These are phyloP conservation scores for Thalassarche chlororhynchos DNA, from an alignment of 2,113 vertebrate species.

Conservation along the genomic window DNA sequence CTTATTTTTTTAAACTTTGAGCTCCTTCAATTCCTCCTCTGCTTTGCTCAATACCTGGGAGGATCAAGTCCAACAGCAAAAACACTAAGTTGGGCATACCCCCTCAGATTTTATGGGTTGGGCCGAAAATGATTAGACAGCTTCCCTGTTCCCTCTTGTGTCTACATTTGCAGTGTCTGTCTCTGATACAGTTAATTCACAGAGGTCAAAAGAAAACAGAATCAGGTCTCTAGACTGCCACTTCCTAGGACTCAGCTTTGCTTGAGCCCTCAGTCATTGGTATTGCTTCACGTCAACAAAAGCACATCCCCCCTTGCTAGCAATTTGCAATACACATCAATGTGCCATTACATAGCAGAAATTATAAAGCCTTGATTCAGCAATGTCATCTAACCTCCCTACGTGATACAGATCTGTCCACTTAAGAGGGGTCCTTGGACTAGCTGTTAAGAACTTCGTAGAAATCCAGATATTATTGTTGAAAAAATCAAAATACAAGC, in stretches of 20 bases:
- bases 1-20: background rate
- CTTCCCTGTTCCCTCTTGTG: background rate
- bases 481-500: background rate
- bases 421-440: background rate
- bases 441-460: background rate
- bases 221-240: background rate
- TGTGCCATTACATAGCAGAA: background rate
- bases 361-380: background rate
- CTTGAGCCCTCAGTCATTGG: background rate
- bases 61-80: background rate
- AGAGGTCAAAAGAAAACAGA: background rate
- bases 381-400: background rate
- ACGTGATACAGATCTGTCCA: fast-evolving
- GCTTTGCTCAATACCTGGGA: background rate
- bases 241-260: background rate
- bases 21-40: background rate
- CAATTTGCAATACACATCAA: background rate
- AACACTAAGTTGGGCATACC: background rate
- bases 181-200: background rate
- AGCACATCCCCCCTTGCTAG: background rate
- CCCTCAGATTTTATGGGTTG: background rate
- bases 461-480: background rate
- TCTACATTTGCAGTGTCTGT: background rate
- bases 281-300: background rate
- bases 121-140: background rate